Conservation (phyloP, 1,140 invertebrate genomes). For the Papilio polytes region DNA sequence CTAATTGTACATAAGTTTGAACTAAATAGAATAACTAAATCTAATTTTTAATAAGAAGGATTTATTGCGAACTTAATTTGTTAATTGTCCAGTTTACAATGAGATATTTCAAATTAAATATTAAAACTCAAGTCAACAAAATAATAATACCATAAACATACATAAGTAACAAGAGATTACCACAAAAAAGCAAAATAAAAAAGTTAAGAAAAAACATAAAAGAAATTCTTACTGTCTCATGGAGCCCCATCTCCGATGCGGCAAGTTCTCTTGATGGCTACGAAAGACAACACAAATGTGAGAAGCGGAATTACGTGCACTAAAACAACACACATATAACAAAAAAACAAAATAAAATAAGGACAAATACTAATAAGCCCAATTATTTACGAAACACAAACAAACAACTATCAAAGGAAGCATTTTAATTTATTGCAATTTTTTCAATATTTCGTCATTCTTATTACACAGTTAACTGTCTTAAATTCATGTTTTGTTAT, state of each 20-base stretch:
- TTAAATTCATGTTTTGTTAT: neutral
- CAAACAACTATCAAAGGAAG: conserved; percentile 27
- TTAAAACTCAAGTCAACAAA: neutral
- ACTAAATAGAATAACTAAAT: no score
- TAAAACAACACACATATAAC: conserved; percentile 59
- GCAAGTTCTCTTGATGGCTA: conserved; percentile 88
- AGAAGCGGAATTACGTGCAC: conserved; percentile 50
- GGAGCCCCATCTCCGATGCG: conserved; percentile 90
- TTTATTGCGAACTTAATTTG: no score
- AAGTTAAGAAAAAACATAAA: conserved; percentile 50
- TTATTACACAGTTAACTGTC: no score
- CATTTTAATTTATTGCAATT: neutral
- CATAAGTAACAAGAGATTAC: neutral
- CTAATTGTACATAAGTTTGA: no score
- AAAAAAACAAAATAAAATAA: conserved; percentile 51
- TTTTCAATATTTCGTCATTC: neutral
- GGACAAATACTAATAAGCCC: conserved; percentile 42
- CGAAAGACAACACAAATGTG: conserved; percentile 65
- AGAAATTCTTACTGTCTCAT: conserved; percentile 89
- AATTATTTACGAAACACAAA: conserved; percentile 38
- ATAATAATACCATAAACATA: neutral
- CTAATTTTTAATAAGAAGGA: no score
- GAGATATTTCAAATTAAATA: no score
- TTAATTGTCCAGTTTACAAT: no score
- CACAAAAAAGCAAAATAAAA: neutral